A percentile compares a stretch with the other conserved stretches of the same genome.
These are phyloP conservation scores for Idris sp. DNA, from an alignment of 1,140 invertebrate genomes.

Conservation along the genomic window DNA sequence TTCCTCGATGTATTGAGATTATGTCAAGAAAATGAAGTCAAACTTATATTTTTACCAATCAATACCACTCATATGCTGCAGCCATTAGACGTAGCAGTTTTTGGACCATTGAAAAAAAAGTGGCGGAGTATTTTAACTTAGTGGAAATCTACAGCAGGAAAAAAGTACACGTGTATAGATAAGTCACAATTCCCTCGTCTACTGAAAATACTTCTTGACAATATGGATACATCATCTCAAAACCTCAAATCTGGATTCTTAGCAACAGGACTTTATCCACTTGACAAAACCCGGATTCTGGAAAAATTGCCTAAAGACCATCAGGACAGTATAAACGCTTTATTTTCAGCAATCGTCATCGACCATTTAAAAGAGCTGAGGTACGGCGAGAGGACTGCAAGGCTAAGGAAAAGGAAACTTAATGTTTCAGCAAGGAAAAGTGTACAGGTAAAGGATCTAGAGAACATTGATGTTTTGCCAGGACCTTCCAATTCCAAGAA, in stretches of 20 bases:
- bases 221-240: background rate
- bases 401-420: slow-evolving; percentile 10
- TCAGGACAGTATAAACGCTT: background rate
- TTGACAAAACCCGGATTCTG: slow-evolving; percentile 5
- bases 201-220: slow-evolving; percentile 1
- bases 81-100: slow-evolving; percentile 8
- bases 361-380: slow-evolving; percentile 13
- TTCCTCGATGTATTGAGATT: slow-evolving; percentile 2
- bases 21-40: slow-evolving; percentile 13
- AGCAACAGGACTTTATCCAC: slow-evolving; percentile 15
- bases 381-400: background rate
- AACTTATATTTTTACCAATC: background rate
- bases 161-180: slow-evolving; percentile 3
- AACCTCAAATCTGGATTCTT: slow-evolving; percentile 16
- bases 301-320: slow-evolving; percentile 19
- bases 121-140: slow-evolving; percentile 8
- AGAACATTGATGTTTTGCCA: no score
- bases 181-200: slow-evolving; percentile 15
- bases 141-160: slow-evolving; percentile 2
- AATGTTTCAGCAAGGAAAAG: slow-evolving; percentile 24
- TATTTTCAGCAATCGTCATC: slow-evolving; percentile 2
- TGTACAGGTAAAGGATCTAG: background rate
- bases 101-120: slow-evolving; percentile 9
- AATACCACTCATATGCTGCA: slow-evolving; percentile 12
- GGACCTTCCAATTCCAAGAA: background rate